A percentile compares a stretch with the other conserved stretches of the same genome.
These are phyloP conservation scores for Melieria picta DNA, from an alignment of 2,888 invertebrate species.

Conservation along the genomic window DNA sequence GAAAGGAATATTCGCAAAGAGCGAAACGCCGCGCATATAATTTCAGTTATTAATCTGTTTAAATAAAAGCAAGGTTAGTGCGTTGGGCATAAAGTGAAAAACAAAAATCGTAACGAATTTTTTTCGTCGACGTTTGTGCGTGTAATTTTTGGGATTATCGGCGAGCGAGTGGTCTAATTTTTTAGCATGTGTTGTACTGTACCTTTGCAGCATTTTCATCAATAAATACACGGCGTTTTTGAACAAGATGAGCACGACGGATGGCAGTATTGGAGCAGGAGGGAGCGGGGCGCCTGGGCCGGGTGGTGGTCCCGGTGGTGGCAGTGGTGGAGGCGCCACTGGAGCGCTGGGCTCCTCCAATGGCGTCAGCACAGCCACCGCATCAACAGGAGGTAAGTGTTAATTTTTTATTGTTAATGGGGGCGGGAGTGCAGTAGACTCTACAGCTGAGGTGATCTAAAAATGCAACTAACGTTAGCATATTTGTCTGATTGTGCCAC, in stretches of 20 bases:
- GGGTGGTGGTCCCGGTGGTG: constrained; percentile 48
- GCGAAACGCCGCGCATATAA: not conserved
- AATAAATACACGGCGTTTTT: constrained; percentile 52
- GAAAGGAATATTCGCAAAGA: not conserved
- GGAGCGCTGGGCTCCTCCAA: constrained; percentile 21
- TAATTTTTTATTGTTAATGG: not conserved
- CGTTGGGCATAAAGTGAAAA: not conserved
- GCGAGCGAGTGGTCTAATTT: not conserved
- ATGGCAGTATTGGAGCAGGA: constrained; percentile 44
- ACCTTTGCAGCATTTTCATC: constrained; percentile 50
- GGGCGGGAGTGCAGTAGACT: not conserved
- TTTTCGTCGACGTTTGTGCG: not conserved
- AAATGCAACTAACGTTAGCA: too few species aligned
- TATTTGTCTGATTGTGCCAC: not conserved
- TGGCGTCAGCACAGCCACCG: constrained; percentile 42
- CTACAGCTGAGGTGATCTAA: not conserved
- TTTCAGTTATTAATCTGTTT: constrained; percentile 6
- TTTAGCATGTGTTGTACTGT: constrained; percentile 12
- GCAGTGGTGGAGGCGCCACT: constrained; percentile 46
- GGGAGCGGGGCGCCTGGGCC: constrained; percentile 50
- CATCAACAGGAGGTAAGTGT: constrained; percentile 50
- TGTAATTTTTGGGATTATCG: constrained; percentile 4
- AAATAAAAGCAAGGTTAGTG: constrained; percentile 29
- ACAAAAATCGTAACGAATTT: not conserved
- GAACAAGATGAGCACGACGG: constrained; percentile 56